Evolutionary conservation across 1,140 invertebrate genomes (phyloP), one percentile per base, ranked within the genome.

Genomic region (Drosophila chauvacae): DNA sequence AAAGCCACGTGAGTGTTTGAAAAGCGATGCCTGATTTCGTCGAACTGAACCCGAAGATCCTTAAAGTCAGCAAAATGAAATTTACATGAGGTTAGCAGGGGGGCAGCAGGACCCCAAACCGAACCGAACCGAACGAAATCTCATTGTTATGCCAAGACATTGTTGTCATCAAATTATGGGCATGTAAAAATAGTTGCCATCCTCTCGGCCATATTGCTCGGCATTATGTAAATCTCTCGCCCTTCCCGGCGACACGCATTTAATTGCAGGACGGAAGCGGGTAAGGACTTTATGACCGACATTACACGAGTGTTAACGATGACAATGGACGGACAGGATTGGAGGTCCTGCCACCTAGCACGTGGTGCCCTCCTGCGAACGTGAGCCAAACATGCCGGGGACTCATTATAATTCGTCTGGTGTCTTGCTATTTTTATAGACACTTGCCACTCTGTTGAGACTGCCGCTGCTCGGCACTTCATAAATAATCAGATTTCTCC

Each of bases 331-430:
- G 70, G 37, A 18, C 44, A 72, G 55, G 70, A 72, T 59, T 72
- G 9, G 68, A 50, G 68, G 53, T 72, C 44, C 69, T 69, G 33
- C 63, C 35, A 65, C 63, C 35, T 47, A 45, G 51, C 44, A 74
- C 70, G 69, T 72, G 69, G 50, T 56, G 53, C 35, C 5, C 18
- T 41, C 47, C 39, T 30, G 11, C 30, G 69, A 48, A 73, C 70
- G 68, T 73, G 70, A 51, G 51, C 55, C 20, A 30, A 48, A 16
- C 35, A 18, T 39, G 16, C 53, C 56, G 57, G 18, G 35, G 50
- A 60, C 78, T 82, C 80, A 84, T 84, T 84, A 84, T 62, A 56
- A 80, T 84, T 71, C 81, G 72, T 84, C 81, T 82, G 81, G 58
- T 79, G 74, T 81, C 63, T 48, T 77, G 57, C 62, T 73, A 73